These are phyloP conservation scores for Lepeophtheirus salmonis DNA, from an alignment of 1,140 invertebrate genomes.

Conservation along the genomic window DNA sequence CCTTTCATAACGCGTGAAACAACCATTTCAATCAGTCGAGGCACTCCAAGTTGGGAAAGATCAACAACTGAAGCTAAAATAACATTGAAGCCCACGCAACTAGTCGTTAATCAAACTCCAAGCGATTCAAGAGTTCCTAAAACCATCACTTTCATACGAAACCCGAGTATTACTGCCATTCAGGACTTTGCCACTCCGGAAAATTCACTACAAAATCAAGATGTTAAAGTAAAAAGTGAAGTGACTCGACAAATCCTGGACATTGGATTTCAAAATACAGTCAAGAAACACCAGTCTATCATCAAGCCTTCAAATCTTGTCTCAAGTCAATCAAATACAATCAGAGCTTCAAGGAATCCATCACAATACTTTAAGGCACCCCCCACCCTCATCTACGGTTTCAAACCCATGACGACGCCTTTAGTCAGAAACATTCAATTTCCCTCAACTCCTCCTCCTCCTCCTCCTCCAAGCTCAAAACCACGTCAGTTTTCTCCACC, in stretches of 20 bases:
- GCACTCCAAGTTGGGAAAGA: neutral
- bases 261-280: conserved; percentile 3
- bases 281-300: conserved; percentile 4
- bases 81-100: neutral
- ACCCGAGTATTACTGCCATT: neutral
- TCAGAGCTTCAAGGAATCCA: neutral
- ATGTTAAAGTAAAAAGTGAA: neutral
- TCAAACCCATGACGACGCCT: neutral
- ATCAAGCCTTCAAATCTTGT: neutral
- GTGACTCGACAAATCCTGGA: neutral
- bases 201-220: neutral
- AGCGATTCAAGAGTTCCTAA: neutral
- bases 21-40: neutral
- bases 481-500: neutral
- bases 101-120: neutral
- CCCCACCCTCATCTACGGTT: neutral
- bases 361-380: neutral
- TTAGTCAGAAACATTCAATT: too few relatives aligned
- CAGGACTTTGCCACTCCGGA: conserved; percentile 3
- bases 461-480: neutral
- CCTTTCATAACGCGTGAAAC: neutral
- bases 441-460: neutral
- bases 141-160: neutral
- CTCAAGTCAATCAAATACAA: neutral
- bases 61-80: neutral